A percentile compares a stretch with the other conserved stretches of the same genome.
Evolutionary conservation across 2,888 invertebrate species (phyloP).

Genomic region (Lithosia quadra): DNA sequence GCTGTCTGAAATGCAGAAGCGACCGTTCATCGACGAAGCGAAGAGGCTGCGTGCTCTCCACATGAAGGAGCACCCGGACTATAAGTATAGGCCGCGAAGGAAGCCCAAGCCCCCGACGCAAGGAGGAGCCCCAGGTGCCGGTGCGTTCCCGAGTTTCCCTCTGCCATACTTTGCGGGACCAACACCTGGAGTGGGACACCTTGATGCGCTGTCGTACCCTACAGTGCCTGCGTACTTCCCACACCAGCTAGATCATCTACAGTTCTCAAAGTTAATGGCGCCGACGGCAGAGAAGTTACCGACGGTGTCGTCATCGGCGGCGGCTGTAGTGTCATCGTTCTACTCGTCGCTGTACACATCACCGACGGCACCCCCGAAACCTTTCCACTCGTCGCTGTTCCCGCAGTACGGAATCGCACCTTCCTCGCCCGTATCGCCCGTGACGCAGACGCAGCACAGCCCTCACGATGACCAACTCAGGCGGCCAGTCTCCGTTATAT

Average conservation of each 20-base stretch:
- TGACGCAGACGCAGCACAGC: constrained; percentile 80
- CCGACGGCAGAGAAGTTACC: constrained; percentile 79
- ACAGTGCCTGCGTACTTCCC: constrained; percentile 92
- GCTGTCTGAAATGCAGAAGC: constrained; percentile 94
- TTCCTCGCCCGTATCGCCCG: constrained; percentile 80
- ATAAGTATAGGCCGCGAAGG: constrained; percentile 95
- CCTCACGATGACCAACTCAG: constrained; percentile 88
- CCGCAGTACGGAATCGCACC: constrained; percentile 84
- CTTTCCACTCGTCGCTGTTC: constrained; percentile 84
- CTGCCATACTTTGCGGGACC: constrained; percentile 89
- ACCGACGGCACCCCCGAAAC: constrained; percentile 82
- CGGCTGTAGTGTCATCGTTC: constrained; percentile 89
- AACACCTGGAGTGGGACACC: constrained; percentile 85
- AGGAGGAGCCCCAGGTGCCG: constrained; percentile 79
- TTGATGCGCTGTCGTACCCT: constrained; percentile 88
- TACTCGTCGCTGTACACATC: constrained; percentile 90
- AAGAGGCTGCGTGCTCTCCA: constrained; percentile 94
- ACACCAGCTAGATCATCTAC: constrained; percentile 90
- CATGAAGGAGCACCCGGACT: constrained; percentile 97
- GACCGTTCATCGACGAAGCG: constrained; percentile 98
- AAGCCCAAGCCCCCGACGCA: constrained; percentile 92
- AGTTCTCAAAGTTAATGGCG: constrained; percentile 88
- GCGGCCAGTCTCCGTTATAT: constrained; percentile 91
- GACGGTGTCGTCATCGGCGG: constrained; percentile 81
- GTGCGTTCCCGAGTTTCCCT: constrained; percentile 89